These are phyloP conservation scores for Rhagophthalmus giganteus DNA, from an alignment of 2,888 invertebrate species.

Conservation along the genomic window DNA sequence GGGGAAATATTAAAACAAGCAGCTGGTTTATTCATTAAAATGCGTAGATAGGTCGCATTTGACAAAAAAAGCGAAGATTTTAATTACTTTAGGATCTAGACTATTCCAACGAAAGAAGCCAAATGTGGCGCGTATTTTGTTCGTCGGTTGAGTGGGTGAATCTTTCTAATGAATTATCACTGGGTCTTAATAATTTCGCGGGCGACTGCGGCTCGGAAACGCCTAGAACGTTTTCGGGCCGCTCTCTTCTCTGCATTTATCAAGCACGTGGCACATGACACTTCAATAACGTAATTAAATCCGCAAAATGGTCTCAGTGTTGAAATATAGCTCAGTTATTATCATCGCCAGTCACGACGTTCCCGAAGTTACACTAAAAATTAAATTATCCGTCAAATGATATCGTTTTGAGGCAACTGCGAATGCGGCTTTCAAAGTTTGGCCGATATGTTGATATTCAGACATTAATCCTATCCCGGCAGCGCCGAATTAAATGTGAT, in stretches of 20 bases:
- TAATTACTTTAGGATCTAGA: slow-evolving; percentile 23
- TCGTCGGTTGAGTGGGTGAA: slow-evolving; percentile 27
- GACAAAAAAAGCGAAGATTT: slow-evolving; percentile 16
- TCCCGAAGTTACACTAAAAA: slow-evolving; percentile 47
- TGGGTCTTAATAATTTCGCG: slow-evolving; percentile 49
- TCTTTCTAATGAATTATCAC: slow-evolving; percentile 45
- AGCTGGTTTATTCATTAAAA: slow-evolving; percentile 16
- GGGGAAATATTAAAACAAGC: slow-evolving; percentile 1
- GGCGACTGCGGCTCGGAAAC: slow-evolving; percentile 36
- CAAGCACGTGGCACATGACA: slow-evolving; percentile 55
- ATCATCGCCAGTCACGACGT: slow-evolving; percentile 48
- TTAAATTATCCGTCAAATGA: slow-evolving; percentile 45
- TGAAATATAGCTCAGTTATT: slow-evolving; percentile 54
- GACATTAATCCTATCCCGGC: slow-evolving; percentile 19
- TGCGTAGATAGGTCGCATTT: slow-evolving; percentile 10
- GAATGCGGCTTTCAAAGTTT: slow-evolving; percentile 24
- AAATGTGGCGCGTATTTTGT: slow-evolving; percentile 26
- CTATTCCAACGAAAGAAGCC: slow-evolving; percentile 18
- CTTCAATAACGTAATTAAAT: slow-evolving; percentile 57
- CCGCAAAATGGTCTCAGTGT: slow-evolving; percentile 53
- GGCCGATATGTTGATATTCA: slow-evolving; percentile 25
- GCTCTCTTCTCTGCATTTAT: slow-evolving; percentile 52
- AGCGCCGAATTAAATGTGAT: slow-evolving; percentile 28
- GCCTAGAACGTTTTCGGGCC: slow-evolving; percentile 46
- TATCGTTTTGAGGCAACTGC: slow-evolving; percentile 24